Evolutionary conservation across 2,888 invertebrate species (phyloP), one percentile per base, ranked within the genome.

Genomic region (Eupelmus urozonus): DNA sequence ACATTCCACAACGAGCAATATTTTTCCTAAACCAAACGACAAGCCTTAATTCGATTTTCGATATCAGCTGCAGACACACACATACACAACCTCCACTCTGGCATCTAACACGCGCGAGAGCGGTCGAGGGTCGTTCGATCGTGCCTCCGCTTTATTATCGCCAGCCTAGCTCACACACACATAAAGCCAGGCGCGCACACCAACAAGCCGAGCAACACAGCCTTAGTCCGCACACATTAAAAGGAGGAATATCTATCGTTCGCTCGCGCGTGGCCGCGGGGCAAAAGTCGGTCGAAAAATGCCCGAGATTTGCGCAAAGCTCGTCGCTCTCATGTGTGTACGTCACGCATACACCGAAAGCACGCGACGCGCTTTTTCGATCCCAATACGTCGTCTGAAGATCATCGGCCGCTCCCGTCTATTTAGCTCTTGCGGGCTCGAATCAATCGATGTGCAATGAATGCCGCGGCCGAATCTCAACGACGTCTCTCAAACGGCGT

Each of bases 241-340:
- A n/a, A n/a, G n/a, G n/a, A n/a, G n/a, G n/a, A n/a, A n/a, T n/a
- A n/a, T n/a, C n/a, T n/a, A n/a, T n/a, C n/a, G n/a, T n/a, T n/a
- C n/a, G n/a, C n/a, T n/a, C 60, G 59, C 67, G 57, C 60, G 20
- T 11, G n/a, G 11, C 49, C 25, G 59, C 13, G n/a, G 7, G 42
- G 53, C 18, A 40, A 42, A 79, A 76, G 42, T 67, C 79, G 79
- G 76, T 59, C 73, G 27, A 79, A 79, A 79, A 79, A 79, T 79
- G 9, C 34, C 16, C 72, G 53, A 59, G 70, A 79, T 67, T 75
- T 25, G 69, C 75, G 27, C 42, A 67, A 73, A 71, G 77, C 11
- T 72, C 27, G 34, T n/a, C 16, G n/a, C 23, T 11, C 13, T 4
- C 29, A 18, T 18, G 45, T 20, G 60, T 27, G 40, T 11, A 20